phyloP scores from a whole-genome alignment of 2,797 vertebrate species.

The Buceros bicornis region DNA sequence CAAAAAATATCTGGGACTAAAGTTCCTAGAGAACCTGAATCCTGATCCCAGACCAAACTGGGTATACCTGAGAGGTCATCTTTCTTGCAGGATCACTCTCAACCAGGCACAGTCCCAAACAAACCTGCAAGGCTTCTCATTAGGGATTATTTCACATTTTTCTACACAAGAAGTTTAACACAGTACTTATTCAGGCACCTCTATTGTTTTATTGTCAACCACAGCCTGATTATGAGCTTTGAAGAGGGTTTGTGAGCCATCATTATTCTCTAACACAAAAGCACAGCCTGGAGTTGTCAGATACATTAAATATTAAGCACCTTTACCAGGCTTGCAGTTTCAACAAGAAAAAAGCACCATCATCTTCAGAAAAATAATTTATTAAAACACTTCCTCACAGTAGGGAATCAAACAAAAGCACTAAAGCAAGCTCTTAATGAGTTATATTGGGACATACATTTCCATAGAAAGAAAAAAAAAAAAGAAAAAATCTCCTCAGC shows the following conservation, averaged over 20 bases:
- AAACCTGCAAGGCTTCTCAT: neutral
- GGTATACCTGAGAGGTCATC: accelerated
- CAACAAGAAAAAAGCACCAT: neutral
- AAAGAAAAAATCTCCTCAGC: neutral
- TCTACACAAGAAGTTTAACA: neutral
- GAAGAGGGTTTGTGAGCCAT: neutral
- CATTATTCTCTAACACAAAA: neutral
- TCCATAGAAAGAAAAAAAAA: neutral
- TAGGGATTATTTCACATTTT: neutral
- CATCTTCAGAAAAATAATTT: conserved; percentile 6
- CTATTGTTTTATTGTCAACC: neutral
- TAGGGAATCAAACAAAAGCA: conserved; percentile 6
- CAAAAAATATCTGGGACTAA: neutral
- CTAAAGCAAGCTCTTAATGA: neutral
- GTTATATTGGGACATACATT: neutral
- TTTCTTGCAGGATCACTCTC: neutral
- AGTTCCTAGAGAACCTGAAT: neutral
- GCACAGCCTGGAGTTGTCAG: neutral
- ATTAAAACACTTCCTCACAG: neutral
- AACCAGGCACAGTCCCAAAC: neutral
- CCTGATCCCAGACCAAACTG: neutral
- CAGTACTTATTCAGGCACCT: accelerated
- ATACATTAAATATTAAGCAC: neutral
- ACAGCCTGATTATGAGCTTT: neutral
- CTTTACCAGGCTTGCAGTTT: neutral